Base-by-base conservation (phyloP, 1,140 invertebrate species). In the Neodiprion lecontei region DNA sequence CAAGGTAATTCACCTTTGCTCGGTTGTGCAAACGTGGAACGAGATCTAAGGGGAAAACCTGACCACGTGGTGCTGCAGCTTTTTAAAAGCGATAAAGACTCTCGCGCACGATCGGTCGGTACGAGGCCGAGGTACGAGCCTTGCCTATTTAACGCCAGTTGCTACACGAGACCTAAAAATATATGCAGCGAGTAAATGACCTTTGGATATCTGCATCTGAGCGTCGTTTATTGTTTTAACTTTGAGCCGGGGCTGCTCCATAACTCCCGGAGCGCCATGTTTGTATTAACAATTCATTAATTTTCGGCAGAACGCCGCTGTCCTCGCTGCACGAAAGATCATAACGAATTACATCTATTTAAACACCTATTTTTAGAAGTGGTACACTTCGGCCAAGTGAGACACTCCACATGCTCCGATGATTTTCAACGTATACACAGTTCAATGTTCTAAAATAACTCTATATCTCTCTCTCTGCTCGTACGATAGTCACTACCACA, bases 221-320 rank as follows among this genome's bases (percentile, higher is more conserved):
- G 77, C 77, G 77, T 78, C 75, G 82, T 84, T 83, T 84, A 83
- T 84, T 83, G 82, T 81, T 83, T 84, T 82, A 84, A 82, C 82
- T 84, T 82, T 82, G 81, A 82, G 79, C 76, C 76, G 72, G 69
- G 72, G 69, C 78, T 74, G 74, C 72, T 61, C 74, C 74, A 69
- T 65, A 28, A 53, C 40, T 67, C 72, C 65, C 14, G 40, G 28
- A 74, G 48, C 68, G 68, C 53, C 67, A 71, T 75, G 79, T 79
- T 83, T 81, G 77, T 78, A 81, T 83, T 79, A 78, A 80, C 76
- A 80, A 79, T 83, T 80, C 76, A 78, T 79, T 78, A 74, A 80
- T 78, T 81, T 78, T 48, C 49, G 23, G 70, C 2, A 17, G 65
- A 61, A 17, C 53, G 53, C 11, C 53, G 28, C 66, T 65, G 65